Percentiles rank a stretch among this genome's conserved stretches.
Evolutionary conservation across 1,140 invertebrate genomes (phyloP).

Genomic region (Hermatobates lingyangjiaoensis): DNA sequence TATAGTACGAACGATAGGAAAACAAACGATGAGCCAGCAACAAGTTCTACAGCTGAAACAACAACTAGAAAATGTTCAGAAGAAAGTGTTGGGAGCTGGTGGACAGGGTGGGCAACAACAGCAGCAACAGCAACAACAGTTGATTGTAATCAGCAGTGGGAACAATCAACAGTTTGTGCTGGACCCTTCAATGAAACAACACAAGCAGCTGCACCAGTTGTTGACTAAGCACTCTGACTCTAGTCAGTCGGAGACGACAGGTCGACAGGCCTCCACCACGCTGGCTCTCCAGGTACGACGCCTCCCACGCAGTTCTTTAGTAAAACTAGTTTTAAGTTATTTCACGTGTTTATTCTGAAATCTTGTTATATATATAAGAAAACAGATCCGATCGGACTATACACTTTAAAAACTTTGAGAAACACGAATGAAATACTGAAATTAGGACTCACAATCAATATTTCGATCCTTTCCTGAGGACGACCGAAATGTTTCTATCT

Average conservation of each 20-base stretch:
- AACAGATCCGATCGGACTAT: too few relatives aligned
- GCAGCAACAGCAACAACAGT: slow-evolving; percentile 17
- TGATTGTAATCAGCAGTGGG: slow-evolving; percentile 13
- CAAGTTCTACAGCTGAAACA: slow-evolving; percentile 17
- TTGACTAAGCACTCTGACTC: slow-evolving; percentile 7
- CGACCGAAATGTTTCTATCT: too few relatives aligned
- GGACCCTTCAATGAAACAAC: slow-evolving; percentile 14
- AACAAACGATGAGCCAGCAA: slow-evolving; percentile 10
- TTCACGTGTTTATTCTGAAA: too few relatives aligned
- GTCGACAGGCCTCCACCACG: not conserved
- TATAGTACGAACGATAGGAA: slow-evolving; percentile 21
- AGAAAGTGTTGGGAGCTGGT: slow-evolving; percentile 11
- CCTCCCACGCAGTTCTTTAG: too few relatives aligned
- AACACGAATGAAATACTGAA: too few relatives aligned
- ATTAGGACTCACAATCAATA: too few relatives aligned
- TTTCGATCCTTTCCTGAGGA: too few relatives aligned
- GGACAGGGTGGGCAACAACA: slow-evolving; percentile 13
- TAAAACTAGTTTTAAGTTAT: too few relatives aligned
- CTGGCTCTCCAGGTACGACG: too few relatives aligned
- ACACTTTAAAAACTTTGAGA: too few relatives aligned
- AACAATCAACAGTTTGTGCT: slow-evolving; percentile 14
- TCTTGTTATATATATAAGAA: too few relatives aligned
- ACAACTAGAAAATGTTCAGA: slow-evolving; percentile 6
- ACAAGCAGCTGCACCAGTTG: slow-evolving; percentile 16
- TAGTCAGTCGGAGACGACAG: too few relatives aligned